Conservation (phyloP, 2,888 invertebrate species). For the Gastrophysa polygoni region DNA sequence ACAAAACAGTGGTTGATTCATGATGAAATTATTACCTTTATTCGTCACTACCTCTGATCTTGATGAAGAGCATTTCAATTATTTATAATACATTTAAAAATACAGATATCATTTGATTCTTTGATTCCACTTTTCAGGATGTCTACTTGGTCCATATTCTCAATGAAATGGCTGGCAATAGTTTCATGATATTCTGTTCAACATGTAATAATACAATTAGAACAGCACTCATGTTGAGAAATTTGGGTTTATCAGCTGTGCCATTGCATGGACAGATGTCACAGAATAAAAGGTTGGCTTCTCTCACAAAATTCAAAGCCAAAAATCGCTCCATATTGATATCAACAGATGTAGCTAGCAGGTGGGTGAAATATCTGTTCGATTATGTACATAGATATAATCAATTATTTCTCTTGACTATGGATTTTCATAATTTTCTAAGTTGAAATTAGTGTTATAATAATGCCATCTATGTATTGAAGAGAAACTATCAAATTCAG, state of each 20-base stretch:
- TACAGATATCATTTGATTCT: too few relatives aligned
- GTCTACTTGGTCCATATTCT: constrained; percentile 94
- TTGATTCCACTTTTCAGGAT: constrained; percentile 67
- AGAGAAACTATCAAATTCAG: too few relatives aligned
- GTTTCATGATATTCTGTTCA: constrained; percentile 96
- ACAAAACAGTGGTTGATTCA: constrained; percentile 33
- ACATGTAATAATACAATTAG: constrained; percentile 93
- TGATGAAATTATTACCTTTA: constrained; percentile 34
- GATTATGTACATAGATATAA: too few relatives aligned
- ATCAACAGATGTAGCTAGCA: constrained; percentile 98
- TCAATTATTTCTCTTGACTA: too few relatives aligned
- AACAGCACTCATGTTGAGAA: constrained; percentile 85
- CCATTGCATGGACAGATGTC: constrained; percentile 99
- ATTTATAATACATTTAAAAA: too few relatives aligned
- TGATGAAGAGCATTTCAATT: background rate
- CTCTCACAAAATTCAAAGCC: constrained; percentile 95
- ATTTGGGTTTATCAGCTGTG: constrained; percentile 91
- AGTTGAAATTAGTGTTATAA: too few relatives aligned
- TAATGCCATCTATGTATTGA: too few relatives aligned
- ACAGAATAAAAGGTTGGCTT: constrained; percentile 93
- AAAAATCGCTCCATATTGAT: constrained; percentile 93
- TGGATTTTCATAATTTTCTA: too few relatives aligned
- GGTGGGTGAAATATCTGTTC: constrained; percentile 63
- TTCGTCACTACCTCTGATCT: constrained; percentile 53
- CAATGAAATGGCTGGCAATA: constrained; percentile 93